Conservation (phyloP, 1,140 invertebrate genomes). For the Cherax destructor region DNA sequence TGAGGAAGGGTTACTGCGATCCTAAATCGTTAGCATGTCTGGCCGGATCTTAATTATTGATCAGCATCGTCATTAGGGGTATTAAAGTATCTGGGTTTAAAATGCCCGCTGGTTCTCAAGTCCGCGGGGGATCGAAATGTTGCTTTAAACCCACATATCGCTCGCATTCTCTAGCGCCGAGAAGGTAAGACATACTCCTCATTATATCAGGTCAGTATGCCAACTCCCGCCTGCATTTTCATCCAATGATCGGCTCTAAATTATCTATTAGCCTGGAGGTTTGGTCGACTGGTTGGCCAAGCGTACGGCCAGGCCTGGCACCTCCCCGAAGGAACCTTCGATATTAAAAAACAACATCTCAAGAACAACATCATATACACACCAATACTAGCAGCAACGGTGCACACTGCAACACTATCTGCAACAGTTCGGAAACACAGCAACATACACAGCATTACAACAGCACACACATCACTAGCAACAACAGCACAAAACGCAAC, state of each 20-base stretch:
- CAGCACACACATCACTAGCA: too few relatives aligned
- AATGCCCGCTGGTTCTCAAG: not conserved
- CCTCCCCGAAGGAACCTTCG: too few relatives aligned
- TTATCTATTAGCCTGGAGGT: not conserved
- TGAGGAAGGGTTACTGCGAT: not conserved
- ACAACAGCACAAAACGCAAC: too few relatives aligned
- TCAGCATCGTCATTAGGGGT: not conserved
- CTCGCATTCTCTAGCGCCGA: not conserved
- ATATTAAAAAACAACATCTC: too few relatives aligned
- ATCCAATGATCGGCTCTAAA: not conserved
- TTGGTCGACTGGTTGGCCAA: too few relatives aligned
- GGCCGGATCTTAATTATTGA: not conserved
- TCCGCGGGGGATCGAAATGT: not conserved
- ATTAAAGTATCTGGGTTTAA: not conserved
- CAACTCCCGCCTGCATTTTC: not conserved
- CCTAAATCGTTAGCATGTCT: not conserved
- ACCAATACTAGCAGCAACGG: too few relatives aligned
- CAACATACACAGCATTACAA: not conserved
- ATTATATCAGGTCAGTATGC: not conserved
- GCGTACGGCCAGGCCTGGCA: too few relatives aligned
- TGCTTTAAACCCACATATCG: not conserved
- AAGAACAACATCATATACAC: too few relatives aligned
- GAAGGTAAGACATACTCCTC: not conserved
- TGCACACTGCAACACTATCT: too few relatives aligned
- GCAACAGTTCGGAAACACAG: too few relatives aligned